These are phyloP conservation scores for Microcebus ravelobensis DNA, from an alignment of 2,113 vertebrate species.

Conservation along the genomic window DNA sequence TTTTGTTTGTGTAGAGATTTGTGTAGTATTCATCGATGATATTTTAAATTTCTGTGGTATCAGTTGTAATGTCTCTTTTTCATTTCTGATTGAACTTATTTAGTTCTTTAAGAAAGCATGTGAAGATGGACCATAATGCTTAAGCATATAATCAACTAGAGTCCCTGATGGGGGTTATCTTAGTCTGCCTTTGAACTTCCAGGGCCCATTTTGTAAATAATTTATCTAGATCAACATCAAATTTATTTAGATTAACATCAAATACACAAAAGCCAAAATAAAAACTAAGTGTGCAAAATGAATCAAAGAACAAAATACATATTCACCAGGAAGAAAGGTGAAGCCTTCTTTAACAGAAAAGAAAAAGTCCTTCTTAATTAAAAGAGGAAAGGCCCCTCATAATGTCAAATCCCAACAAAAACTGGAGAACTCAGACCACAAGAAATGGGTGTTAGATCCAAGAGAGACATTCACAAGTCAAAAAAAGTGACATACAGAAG, in stretches of 20 bases:
- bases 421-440: background rate
- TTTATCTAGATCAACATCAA: background rate
- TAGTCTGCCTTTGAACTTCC: background rate
- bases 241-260: background rate
- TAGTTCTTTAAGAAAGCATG: background rate
- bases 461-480: background rate
- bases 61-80: too few relatives aligned
- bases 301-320: background rate
- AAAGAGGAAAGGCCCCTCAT: background rate
- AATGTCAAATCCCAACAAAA: background rate
- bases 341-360: background rate
- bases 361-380: background rate
- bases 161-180: background rate
- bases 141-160: background rate
- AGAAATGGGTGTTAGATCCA: background rate
- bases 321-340: background rate
- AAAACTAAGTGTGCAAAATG: background rate
- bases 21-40: too few relatives aligned
- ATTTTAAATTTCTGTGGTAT: too few relatives aligned
- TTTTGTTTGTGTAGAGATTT: too few relatives aligned
- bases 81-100: too few relatives aligned
- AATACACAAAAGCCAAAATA: background rate
- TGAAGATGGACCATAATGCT: background rate
- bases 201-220: background rate
- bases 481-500: background rate